Percentiles rank a stretch among this genome's conserved stretches.
Evolutionary conservation across 2,888 invertebrate species (phyloP).

Genomic region (Pheosia tremula): DNA sequence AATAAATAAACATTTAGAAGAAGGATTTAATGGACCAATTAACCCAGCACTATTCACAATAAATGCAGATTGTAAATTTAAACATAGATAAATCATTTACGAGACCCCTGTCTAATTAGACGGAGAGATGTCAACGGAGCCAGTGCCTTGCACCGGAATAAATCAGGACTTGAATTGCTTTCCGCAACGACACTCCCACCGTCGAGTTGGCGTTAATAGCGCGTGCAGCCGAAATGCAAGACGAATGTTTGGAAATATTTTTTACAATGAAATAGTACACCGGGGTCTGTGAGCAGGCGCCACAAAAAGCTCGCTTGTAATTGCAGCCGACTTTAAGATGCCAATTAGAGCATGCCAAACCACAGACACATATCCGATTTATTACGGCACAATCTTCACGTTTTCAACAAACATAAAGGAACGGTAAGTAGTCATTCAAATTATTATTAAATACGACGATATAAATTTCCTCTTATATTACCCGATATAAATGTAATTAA

Average conservation of each 20-base stretch:
- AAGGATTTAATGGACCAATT: conserved; percentile 35
- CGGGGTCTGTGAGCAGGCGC: conserved; percentile 63
- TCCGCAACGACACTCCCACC: conserved; percentile 79
- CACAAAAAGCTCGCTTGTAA: conserved; percentile 61
- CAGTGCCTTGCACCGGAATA: conserved; percentile 68
- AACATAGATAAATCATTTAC: conserved; percentile 66
- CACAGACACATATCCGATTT: conserved; percentile 46
- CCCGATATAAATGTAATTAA: conserved; percentile 63
- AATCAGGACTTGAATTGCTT: conserved; percentile 80
- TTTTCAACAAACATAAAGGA: conserved; percentile 50
- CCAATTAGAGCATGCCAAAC: conserved; percentile 60
- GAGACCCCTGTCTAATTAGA: conserved; percentile 74
- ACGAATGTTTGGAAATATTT: conserved; percentile 71
- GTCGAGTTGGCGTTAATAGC: conserved; percentile 79
- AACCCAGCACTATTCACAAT: conserved; percentile 25
- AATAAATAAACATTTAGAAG: not conserved
- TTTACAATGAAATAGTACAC: conserved; percentile 70
- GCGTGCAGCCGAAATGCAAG: conserved; percentile 80
- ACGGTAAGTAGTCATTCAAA: conserved; percentile 53
- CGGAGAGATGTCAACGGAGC: conserved; percentile 70
- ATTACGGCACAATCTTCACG: conserved; percentile 48
- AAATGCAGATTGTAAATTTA: conserved; percentile 35
- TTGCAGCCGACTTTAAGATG: conserved; percentile 52
- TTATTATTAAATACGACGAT: conserved; percentile 36
- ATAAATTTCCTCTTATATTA: conserved; percentile 52